These are phyloP conservation scores for Brachyalestes nurse DNA, from an alignment of 2,797 vertebrate genomes.

Conservation along the genomic window DNA sequence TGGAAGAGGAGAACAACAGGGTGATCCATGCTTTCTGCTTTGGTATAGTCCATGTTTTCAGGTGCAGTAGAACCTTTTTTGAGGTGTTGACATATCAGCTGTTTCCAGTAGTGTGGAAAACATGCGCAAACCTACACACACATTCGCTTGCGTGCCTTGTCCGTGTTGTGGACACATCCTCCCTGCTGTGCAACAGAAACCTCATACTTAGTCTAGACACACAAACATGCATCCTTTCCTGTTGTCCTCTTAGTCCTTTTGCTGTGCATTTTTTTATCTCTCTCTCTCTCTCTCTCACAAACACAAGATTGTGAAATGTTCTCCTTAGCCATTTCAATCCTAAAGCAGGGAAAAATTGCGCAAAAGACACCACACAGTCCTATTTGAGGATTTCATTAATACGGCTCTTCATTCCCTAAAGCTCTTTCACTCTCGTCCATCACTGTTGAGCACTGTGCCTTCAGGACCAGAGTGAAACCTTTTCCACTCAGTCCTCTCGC, in stretches of 20 bases:
- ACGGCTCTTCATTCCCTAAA: not conserved
- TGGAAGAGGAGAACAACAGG: conserved; percentile 1
- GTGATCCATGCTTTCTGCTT: conserved; percentile 31
- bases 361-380: not conserved
- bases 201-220: not conserved
- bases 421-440: conserved; percentile 6
- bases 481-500: conserved; percentile 13
- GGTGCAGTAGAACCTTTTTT: conserved; percentile 47
- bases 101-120: conserved; percentile 46
- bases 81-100: conserved; percentile 52
- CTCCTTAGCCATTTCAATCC: not conserved
- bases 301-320: not conserved
- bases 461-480: conserved; percentile 43
- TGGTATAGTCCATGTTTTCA: conserved; percentile 40
- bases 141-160: conserved; percentile 78
- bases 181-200: conserved; percentile 47
- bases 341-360: not conserved
- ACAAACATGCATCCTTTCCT: not conserved
- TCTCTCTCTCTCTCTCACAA: not conserved
- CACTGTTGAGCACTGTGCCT: conserved; percentile 49
- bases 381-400: not conserved
- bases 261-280: not conserved
- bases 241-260: conserved; percentile 1
- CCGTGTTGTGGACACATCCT: conserved; percentile 64
- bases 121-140: conserved; percentile 38